Base-by-base conservation (phyloP, 1,140 invertebrate species). In the Chlorops oryzae region DNA sequence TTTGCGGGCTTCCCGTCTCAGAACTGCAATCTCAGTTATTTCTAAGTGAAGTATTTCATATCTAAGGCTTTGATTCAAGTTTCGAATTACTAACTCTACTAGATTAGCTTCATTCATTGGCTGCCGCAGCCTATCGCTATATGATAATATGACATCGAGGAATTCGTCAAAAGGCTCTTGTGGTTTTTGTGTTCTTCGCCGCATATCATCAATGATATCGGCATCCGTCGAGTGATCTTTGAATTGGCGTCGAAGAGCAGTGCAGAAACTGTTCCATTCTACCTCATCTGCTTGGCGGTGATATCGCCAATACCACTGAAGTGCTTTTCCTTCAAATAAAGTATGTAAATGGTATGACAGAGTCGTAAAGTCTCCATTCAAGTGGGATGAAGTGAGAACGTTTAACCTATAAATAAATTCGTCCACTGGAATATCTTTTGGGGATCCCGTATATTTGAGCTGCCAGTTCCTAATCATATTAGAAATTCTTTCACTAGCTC, bases 391-490 rank as follows among this genome's bases (percentile, higher is more conserved):
- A 17, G 47, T 41, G 4, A 28, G 9, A 2, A 25, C 27, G n/a
- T 41, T 32, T 3, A 40, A 24, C 34, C 47, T 15, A 40, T 50
- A 50, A 2, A 50, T 28, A 25, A 50, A 42, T 7, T 27, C 35
- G 15, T 50, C 39, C 3, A 50, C 39, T 10, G 38, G 20, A 20
- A 50, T 13, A 24, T 21, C 39, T 12, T 40, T 35, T 2, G 37
- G 2, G 10, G 12, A 20, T 9, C 39, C 47, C 32, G 23, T 18
- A 23, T 41, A 50, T 32, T 21, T 42, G 9, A 50, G n/a, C 12
- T 42, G 38, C 47, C 39, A 50, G 21, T 50, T 50, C 5, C 28
- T 4, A 9, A 50, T 47, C 10, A 47, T n/a, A n/a, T n/a, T n/a
- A n/a, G n/a, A n/a, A n/a, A n/a, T n/a, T n/a, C n/a, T n/a, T n/a